Conservation (phyloP, 2,797 vertebrate species). For the Trachops cirrhosus region DNA sequence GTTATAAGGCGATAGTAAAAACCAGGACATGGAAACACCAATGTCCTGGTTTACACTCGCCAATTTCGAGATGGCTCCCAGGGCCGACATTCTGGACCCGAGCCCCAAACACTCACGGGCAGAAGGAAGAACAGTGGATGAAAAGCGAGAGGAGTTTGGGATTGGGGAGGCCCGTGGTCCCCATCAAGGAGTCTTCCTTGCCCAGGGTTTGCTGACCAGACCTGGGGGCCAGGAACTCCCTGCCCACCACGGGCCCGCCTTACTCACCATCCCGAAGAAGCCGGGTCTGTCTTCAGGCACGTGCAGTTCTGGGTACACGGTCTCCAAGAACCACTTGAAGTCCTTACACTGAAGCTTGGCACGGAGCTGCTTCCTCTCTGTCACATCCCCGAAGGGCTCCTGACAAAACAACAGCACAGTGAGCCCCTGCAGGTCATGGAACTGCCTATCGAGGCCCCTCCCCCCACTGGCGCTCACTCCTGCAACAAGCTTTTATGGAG, state of each 20-base stretch:
- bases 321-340: constrained; percentile 96
- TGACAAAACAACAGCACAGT: constrained; percentile 67
- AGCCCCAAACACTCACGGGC: background rate
- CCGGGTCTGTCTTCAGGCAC: constrained; percentile 93
- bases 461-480: background rate
- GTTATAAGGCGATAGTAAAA: background rate
- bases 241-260: background rate
- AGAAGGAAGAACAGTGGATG: background rate
- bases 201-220: background rate
- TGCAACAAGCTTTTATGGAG: background rate
- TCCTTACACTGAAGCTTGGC: constrained; percentile 90
- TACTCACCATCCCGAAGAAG: constrained; percentile 95
- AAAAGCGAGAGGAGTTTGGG: background rate
- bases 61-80: background rate
- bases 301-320: constrained; percentile 92
- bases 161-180: too few species aligned
- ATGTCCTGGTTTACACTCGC: background rate
- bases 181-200: accelerated
- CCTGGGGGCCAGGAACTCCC: background rate
- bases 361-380: constrained; percentile 88
- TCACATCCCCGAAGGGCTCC: constrained; percentile 97
- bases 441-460: background rate
- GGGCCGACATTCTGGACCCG: background rate
- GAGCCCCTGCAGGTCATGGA: background rate
- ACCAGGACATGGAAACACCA: background rate